These are phyloP conservation scores for Platycercus adscitus DNA, from an alignment of 2,113 vertebrate genomes.

Conservation along the genomic window DNA sequence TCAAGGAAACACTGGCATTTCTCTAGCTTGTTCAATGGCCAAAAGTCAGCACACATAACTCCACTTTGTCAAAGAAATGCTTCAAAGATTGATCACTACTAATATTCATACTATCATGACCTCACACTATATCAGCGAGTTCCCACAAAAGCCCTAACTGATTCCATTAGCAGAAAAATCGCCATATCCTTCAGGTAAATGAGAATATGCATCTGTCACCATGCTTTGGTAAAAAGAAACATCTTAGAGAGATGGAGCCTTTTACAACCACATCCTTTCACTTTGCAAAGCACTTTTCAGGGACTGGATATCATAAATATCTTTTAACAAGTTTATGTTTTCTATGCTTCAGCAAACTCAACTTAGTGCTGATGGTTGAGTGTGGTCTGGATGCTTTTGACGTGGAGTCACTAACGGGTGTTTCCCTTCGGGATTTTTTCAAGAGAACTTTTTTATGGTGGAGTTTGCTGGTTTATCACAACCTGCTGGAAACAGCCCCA, in stretches of 20 bases:
- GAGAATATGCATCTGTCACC: background rate
- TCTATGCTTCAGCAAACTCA: background rate
- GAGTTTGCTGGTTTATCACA: background rate
- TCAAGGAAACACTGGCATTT: background rate
- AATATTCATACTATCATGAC: background rate
- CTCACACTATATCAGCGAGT: background rate
- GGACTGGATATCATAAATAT: background rate
- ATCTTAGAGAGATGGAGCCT: background rate
- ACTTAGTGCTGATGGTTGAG: background rate
- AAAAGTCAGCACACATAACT: background rate
- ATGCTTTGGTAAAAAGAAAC: background rate
- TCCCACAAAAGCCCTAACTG: background rate
- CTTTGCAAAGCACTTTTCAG: constrained; percentile 14
- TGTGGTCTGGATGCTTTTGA: background rate
- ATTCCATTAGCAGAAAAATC: background rate
- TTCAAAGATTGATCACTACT: background rate
- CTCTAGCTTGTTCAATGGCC: background rate
- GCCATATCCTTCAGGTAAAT: background rate
- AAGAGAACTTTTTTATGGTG: background rate
- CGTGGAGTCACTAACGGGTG: background rate
- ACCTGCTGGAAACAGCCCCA: background rate
- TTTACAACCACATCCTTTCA: background rate
- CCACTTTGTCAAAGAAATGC: background rate
- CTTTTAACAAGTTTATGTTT: background rate
- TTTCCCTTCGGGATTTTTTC: background rate